Evolutionary conservation across 2,888 invertebrate genomes (phyloP), one percentile per base, ranked within the genome.

Genomic region (Lepeophtheirus nordmannii): DNA sequence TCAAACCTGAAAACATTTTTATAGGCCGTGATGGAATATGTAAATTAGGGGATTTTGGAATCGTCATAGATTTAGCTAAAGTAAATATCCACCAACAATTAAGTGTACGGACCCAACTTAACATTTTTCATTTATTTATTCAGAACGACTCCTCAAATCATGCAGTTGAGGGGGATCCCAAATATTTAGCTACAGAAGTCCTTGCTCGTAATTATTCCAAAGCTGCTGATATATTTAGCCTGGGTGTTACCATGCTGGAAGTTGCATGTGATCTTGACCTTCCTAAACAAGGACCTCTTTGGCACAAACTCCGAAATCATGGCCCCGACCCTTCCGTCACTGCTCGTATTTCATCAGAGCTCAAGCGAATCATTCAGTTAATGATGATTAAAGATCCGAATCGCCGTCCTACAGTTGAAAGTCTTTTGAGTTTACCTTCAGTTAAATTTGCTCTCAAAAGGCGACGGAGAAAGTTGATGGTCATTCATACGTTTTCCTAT

Each of bases 1-100:
- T 87, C 46, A 87, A 87, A 74, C 82, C 86, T 58, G 86, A 84
- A 64, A 87, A 87, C 74, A 84, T 87, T 62, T 80, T 87, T 71
- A 79, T 87, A 67, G 80, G 82, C 9, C 77, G 79, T 68, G 80
- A 82, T 71, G 80, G 81, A 30, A 67, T 70, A 7, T 86, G 83
- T 73, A 87, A 87, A 74, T 76, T 87, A 3, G 83, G 82, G 53
- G 87, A 87, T 75, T 87, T 87, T 74, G 87, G 87, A 12, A 77
- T 87, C 14, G 81, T 85, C 14, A 77, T 83, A 30, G 83, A 85
- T 73, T 72, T 84, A 39, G 79, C 80, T 67, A 78, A 62, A 39
- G 30, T 62, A 30, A 30, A 57, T 22, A 57, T 10, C 17, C 10
- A n/a, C n/a, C 58, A 11, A 57, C n/a, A 57, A 22, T n/a, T n/a